Percentiles rank a stretch among this genome's conserved stretches.
These are phyloP conservation scores for Antennarius maculatus DNA, from an alignment of 2,797 vertebrate genomes.

Conservation along the genomic window DNA sequence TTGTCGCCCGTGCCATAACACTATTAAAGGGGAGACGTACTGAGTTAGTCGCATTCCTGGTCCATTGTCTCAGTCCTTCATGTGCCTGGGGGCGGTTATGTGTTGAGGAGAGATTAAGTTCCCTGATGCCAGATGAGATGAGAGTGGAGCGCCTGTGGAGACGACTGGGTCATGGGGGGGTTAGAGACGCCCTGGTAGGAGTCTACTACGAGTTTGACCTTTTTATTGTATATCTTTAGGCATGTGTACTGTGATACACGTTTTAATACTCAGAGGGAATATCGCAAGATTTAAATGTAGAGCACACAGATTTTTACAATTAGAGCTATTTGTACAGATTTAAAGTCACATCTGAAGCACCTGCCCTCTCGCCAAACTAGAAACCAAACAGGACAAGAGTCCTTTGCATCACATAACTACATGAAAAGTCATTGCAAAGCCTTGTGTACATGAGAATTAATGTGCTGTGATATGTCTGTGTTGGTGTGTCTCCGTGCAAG, in stretches of 20 bases:
- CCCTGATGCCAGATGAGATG: conserved; percentile 73
- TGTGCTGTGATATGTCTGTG: no score
- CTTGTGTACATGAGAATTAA: no score
- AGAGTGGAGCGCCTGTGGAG: conserved; percentile 55
- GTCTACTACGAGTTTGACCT: conserved; percentile 37
- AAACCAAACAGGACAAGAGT: no score
- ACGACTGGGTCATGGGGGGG: conserved; percentile 47
- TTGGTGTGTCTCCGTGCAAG: no score
- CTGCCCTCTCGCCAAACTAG: no score
- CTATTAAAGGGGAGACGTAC: conserved; percentile 42
- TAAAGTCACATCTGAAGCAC: no score
- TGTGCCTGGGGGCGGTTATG: conserved; percentile 70
- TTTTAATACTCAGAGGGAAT: background rate
- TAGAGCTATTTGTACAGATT: no score
- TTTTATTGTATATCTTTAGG: conserved; percentile 39
- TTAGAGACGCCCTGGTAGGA: conserved; percentile 19
- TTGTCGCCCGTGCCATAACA: conserved; percentile 13
- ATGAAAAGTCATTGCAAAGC: no score
- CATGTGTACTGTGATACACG: conserved; percentile 4
- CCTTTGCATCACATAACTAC: no score
- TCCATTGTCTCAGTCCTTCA: conserved; percentile 65
- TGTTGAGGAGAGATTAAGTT: conserved; percentile 74
- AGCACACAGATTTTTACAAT: no score
- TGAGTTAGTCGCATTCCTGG: conserved; percentile 66
- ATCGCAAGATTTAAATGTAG: no score